phyloP scores from a whole-genome alignment of 2,113 vertebrate species.

The Kobus ellipsiprymnus region DNA sequence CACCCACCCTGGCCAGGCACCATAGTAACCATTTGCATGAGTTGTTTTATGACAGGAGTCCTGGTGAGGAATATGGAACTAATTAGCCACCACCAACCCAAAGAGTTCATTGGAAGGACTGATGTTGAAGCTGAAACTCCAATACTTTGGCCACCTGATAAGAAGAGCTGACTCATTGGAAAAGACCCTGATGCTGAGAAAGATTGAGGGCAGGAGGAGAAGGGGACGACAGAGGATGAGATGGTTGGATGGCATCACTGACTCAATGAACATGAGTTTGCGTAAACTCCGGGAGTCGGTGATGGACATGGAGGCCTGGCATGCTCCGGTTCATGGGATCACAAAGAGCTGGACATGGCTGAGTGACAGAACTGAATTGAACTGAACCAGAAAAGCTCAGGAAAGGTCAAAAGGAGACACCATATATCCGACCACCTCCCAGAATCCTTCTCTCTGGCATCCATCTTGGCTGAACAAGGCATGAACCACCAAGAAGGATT shows the following conservation, averaged over 20 bases:
- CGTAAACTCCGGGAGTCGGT: rapidly evolving
- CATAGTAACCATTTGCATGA: neutral
- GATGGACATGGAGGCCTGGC: neutral
- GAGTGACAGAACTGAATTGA: neutral
- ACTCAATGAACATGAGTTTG: neutral
- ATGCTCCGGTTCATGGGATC: rapidly evolving
- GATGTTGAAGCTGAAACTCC: neutral
- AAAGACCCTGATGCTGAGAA: neutral
- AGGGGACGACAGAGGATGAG: rapidly evolving
- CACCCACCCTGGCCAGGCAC: neutral
- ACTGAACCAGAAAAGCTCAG: neutral
- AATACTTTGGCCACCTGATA: neutral
- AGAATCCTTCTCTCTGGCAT: neutral
- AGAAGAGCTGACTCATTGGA: neutral
- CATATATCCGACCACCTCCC: neutral
- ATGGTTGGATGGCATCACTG: neutral
- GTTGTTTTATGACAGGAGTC: neutral
- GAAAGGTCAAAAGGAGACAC: neutral
- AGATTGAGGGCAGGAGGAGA: neutral
- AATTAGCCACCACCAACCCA: neutral
- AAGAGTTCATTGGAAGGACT: neutral
- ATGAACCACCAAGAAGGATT: neutral
- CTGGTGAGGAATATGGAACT: neutral
- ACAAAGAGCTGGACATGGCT: rapidly evolving
- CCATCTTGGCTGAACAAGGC: neutral